These are phyloP conservation scores for Parauchenoglanis ngamensis DNA, from an alignment of 2,797 vertebrate species.

Conservation along the genomic window DNA sequence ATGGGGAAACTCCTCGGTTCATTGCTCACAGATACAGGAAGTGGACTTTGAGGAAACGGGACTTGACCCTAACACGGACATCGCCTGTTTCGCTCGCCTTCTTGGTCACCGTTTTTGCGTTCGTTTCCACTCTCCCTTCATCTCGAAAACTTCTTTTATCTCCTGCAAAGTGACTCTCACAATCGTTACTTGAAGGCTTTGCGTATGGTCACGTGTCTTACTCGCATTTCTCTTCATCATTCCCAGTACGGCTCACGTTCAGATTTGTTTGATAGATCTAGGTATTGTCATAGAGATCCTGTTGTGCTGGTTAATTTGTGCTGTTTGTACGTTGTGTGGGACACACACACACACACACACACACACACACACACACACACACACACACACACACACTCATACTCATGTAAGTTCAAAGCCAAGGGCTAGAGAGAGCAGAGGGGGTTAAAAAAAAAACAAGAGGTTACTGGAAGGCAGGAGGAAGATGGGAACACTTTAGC, in stretches of 20 bases:
- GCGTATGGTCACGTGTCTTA: constrained; percentile 60
- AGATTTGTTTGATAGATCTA: constrained; percentile 50
- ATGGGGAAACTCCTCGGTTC: constrained; percentile 34
- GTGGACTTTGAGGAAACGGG: constrained; percentile 22
- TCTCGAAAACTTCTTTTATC: constrained; percentile 58
- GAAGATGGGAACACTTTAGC: constrained; percentile 66
- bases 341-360: constrained; percentile 47
- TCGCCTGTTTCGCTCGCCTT: constrained; percentile 45
- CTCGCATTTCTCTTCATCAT: constrained; percentile 60
- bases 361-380: constrained; percentile 44
- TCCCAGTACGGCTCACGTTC: constrained; percentile 57
- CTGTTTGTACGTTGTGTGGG: constrained; percentile 47
- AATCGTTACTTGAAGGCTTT: constrained; percentile 74
- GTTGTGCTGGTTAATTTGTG: constrained; percentile 57
- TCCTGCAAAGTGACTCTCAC: constrained; percentile 65
- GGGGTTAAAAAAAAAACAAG: neutral
- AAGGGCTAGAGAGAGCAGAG: constrained; percentile 35
- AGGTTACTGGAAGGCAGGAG: constrained; percentile 66
- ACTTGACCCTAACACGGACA: constrained; percentile 45
- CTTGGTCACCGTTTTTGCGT: constrained; percentile 41
- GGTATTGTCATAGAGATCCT: constrained; percentile 55
- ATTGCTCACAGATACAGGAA: constrained; percentile 56
- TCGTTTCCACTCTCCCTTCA: constrained; percentile 39
- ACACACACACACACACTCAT: constrained; percentile 44
- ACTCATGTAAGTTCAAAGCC: constrained; percentile 39